Evolutionary conservation across 2,113 vertebrate species (phyloP).

Genomic region (Gavia stellata): DNA sequence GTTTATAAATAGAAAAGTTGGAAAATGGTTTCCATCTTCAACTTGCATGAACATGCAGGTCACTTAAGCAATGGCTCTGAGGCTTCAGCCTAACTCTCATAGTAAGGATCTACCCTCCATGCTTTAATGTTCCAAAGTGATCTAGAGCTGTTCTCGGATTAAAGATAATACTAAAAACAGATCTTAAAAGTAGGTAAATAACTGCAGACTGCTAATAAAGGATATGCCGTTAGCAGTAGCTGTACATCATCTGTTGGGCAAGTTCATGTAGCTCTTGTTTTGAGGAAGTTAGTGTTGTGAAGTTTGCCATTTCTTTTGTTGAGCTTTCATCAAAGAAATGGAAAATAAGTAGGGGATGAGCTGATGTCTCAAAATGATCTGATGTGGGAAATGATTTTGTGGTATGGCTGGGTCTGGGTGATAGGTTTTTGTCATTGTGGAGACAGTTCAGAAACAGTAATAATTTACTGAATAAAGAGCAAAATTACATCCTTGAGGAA

Average conservation of each 20-base stretch:
- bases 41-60: neutral
- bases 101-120: neutral
- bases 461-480: neutral
- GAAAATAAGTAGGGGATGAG: neutral
- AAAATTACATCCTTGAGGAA: neutral
- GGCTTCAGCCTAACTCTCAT: neutral
- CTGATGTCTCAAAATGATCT: neutral
- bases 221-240: neutral
- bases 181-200: neutral
- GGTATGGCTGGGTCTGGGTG: neutral
- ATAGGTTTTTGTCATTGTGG: neutral
- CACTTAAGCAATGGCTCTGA: neutral
- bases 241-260: neutral
- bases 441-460: neutral
- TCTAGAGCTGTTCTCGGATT: neutral
- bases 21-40: neutral
- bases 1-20: slow-evolving; percentile 14
- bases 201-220: neutral
- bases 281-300: neutral
- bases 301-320: neutral
- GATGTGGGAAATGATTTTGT: neutral
- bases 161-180: neutral
- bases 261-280: neutral
- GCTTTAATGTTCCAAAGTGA: neutral
- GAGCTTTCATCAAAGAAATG: neutral